phyloP scores from a whole-genome alignment of 2,113 vertebrate genomes.

The Dunckerocampus dactyliophorus region DNA sequence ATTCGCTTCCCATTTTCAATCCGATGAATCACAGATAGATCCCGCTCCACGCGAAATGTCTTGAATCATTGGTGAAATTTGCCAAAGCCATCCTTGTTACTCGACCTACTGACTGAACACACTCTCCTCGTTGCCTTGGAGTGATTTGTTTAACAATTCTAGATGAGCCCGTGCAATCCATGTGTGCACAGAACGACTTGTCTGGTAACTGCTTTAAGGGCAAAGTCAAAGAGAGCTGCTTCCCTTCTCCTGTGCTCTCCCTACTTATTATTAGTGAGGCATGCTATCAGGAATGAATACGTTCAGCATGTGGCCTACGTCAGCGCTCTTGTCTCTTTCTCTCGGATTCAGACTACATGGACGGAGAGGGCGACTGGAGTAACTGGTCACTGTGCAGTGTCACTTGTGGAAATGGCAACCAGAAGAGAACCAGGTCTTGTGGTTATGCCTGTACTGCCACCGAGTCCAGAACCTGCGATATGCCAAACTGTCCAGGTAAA shows the following conservation, averaged over 20 bases:
- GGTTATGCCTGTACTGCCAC: constrained; percentile 94
- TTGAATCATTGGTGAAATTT: constrained; percentile 14
- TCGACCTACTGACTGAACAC: constrained; percentile 8
- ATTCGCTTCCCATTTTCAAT: constrained; percentile 49
- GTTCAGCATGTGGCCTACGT: constrained; percentile 74
- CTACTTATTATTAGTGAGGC: constrained; percentile 69
- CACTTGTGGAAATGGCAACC: constrained; percentile 88
- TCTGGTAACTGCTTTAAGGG: constrained; percentile 37
- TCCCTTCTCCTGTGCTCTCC: constrained; percentile 37
- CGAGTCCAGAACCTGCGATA: constrained; percentile 89
- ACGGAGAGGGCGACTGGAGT: constrained; percentile 94
- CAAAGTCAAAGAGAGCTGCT: constrained; percentile 44
- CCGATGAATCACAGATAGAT: constrained; percentile 29
- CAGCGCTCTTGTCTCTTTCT: constrained; percentile 40
- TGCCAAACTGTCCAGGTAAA: constrained; percentile 88
- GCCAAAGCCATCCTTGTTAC: constrained; percentile 17
- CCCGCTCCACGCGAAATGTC: not conserved
- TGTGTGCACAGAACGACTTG: constrained; percentile 5
- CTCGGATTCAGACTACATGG: constrained; percentile 81
- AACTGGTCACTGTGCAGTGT: constrained; percentile 88
- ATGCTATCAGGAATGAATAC: constrained; percentile 66
- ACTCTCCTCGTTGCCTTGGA: constrained; percentile 4
- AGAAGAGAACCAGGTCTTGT: constrained; percentile 90
- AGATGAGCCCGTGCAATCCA: not conserved
- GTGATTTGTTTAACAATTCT: constrained; percentile 9